Base-by-base conservation (phyloP, 2,797 vertebrate species). In the Euthynnus affinis region DNA sequence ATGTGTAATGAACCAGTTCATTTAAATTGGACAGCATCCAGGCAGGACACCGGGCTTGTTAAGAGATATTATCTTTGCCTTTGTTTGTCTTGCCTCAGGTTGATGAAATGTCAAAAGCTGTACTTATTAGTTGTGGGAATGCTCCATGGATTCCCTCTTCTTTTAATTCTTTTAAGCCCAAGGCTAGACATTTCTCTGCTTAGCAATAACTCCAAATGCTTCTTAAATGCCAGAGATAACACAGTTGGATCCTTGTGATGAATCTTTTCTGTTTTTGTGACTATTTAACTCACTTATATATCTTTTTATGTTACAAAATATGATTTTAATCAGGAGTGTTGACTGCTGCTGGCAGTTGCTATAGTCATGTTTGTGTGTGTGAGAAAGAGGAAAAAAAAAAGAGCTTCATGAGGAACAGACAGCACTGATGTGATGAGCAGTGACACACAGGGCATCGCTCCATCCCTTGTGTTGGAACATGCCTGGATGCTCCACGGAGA, bases 351-450 rank as follows among this genome's bases (percentile, higher is more conserved):
- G 46, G 46, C 40, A 57, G 53, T 71, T 82, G 68, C 40, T 73
- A 51, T 9, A 23, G 40, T 55, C 63, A n/a, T 65, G 67, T 46
- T 40, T 66, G 44, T 73, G 72, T 72, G 32, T 68, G 34, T 65
- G 62, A 66, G 69, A 48, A 18, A 34, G 63, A 46, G 64, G 12
- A 46, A 46, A 42, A 13, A 48, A 57, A 37, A 51, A 77, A 63
- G 63, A 68, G 74, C 48, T 84, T 77, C 73, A 78, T 52, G 56
- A 83, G 32, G 57, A 77, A 65, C 75, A 76, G 84, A 82, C 71
- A 59, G 74, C 12, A 13, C 23, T 90, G 93, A 94, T 83, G 78
- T 90, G 89, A 94, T 94, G 88, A 85, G 86, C 78, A 80, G 84
- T 92, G 92, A 94, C 94, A 91, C 51, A 66, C 49, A 9, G 72